Percentiles rank a stretch among this genome's conserved stretches.
phyloP scores from a whole-genome alignment of 2,113 vertebrate species.

The Maylandia zebra region DNA sequence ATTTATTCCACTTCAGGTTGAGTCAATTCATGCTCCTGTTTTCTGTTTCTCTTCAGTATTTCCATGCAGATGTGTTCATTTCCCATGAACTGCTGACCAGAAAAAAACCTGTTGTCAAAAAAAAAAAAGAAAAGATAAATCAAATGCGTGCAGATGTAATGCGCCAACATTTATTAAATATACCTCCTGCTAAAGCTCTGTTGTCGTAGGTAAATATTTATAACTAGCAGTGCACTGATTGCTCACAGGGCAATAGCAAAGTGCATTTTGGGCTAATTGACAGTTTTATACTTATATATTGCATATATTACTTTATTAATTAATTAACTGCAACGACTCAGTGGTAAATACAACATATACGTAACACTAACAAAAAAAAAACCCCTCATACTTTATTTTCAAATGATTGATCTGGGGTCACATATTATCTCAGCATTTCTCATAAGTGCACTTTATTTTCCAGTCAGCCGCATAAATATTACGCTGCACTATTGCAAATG shows the following conservation, averaged over 20 bases:
- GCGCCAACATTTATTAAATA: background rate
- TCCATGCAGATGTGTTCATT: conserved; percentile 39
- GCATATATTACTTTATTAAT: background rate
- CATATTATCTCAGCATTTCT: background rate
- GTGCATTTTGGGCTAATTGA: background rate
- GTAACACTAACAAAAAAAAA: fast-evolving
- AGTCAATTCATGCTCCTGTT: conserved; percentile 32
- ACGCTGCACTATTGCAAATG: background rate
- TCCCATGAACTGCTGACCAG: conserved; percentile 32
- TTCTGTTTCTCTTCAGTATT: conserved; percentile 36
- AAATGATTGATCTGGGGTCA: background rate
- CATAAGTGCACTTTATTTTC: background rate
- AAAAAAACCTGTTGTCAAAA: conserved; percentile 37
- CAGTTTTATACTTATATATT: background rate
- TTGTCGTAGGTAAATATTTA: background rate
- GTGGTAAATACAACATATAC: background rate
- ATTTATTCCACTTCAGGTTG: conserved; percentile 59
- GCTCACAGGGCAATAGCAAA: background rate
- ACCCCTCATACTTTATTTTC: background rate
- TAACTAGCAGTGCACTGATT: background rate
- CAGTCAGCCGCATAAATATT: background rate
- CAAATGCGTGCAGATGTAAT: background rate
- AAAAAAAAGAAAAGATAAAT: conserved; percentile 30
- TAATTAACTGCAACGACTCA: background rate
- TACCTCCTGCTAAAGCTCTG: background rate